These are phyloP conservation scores for Bombus fervidus DNA, from an alignment of 1,140 invertebrate genomes.

Conservation along the genomic window DNA sequence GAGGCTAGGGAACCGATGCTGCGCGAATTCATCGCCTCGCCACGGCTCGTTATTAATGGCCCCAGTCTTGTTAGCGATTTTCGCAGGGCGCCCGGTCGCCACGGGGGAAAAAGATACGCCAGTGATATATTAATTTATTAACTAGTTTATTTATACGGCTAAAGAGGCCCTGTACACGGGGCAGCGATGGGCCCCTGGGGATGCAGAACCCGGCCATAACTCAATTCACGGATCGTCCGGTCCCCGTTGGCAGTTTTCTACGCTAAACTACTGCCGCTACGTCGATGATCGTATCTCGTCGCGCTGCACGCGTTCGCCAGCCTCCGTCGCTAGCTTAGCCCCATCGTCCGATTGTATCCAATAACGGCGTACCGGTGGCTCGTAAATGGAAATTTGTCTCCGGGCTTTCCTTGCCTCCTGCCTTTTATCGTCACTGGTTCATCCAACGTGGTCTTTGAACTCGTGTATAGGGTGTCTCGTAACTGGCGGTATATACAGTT, in stretches of 20 bases:
- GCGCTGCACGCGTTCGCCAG: slow-evolving; percentile 22
- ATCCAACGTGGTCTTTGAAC: neutral
- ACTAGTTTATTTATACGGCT: slow-evolving; percentile 76
- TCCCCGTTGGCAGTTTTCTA: slow-evolving; percentile 69
- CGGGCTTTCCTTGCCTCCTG: neutral
- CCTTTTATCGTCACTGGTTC: neutral
- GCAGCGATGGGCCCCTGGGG: slow-evolving; percentile 59
- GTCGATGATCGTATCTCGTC: slow-evolving; percentile 52
- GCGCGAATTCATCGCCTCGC: slow-evolving; percentile 60
- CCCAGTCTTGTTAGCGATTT: slow-evolving; percentile 73
- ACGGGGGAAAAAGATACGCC: slow-evolving; percentile 62
- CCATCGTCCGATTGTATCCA: slow-evolving; percentile 12
- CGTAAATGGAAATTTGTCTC: slow-evolving; percentile 66
- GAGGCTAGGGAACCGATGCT: slow-evolving; percentile 48
- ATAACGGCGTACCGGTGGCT: slow-evolving; percentile 46
- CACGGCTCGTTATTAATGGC: slow-evolving; percentile 61
- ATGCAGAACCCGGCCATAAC: slow-evolving; percentile 67
- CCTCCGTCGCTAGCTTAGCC: slow-evolving; percentile 16
- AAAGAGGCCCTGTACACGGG: slow-evolving; percentile 53
- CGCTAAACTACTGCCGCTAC: slow-evolving; percentile 49
- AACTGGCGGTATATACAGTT: too few relatives aligned
- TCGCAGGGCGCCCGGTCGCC: slow-evolving; percentile 69
- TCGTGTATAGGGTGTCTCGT: too few relatives aligned
- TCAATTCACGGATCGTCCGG: slow-evolving; percentile 68
- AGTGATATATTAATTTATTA: slow-evolving; percentile 80